phyloP scores from a whole-genome alignment of 1,140 invertebrate species.

The Anagrus nilaparvatae region DNA sequence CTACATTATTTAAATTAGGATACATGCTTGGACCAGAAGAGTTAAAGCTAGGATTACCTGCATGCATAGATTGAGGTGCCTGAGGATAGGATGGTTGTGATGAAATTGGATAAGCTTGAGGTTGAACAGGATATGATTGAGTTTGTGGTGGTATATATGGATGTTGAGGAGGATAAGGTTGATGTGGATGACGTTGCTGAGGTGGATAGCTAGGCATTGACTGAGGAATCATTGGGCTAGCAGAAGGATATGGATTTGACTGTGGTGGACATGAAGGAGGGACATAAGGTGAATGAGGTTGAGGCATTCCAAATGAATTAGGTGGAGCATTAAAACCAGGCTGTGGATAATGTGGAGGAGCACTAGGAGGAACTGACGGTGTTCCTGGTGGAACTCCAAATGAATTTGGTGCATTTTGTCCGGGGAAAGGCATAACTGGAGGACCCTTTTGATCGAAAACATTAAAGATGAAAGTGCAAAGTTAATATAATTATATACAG shows the following conservation, averaged over 20 bases:
- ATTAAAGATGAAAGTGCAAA: conserved; percentile 7
- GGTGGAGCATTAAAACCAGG: conserved; percentile 24
- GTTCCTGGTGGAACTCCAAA: conserved; percentile 35
- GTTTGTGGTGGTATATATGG: conserved; percentile 7
- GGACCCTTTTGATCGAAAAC: conserved; percentile 27
- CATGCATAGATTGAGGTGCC: conserved; percentile 10
- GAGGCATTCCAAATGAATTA: conserved; percentile 32
- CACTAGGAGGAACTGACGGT: conserved; percentile 31
- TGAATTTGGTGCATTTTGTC: conserved; percentile 32
- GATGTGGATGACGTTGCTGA: background rate
- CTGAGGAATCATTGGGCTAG: background rate
- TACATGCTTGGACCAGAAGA: conserved; percentile 21
- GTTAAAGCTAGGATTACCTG: background rate
- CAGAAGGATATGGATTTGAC: conserved; percentile 5
- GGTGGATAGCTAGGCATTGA: conserved; percentile 2
- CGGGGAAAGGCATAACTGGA: conserved; percentile 29
- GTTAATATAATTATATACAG: background rate
- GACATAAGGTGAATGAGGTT: conserved; percentile 22
- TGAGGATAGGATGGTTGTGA: conserved; percentile 13
- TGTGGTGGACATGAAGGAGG: conserved; percentile 18
- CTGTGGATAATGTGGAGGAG: conserved; percentile 22
- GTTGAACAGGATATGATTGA: conserved; percentile 13
- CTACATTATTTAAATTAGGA: conserved; percentile 21
- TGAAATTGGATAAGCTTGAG: conserved; percentile 13
- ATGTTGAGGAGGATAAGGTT: conserved; percentile 2